phyloP scores from a whole-genome alignment of 2,113 vertebrate genomes.

The Lophura nycthemera region DNA sequence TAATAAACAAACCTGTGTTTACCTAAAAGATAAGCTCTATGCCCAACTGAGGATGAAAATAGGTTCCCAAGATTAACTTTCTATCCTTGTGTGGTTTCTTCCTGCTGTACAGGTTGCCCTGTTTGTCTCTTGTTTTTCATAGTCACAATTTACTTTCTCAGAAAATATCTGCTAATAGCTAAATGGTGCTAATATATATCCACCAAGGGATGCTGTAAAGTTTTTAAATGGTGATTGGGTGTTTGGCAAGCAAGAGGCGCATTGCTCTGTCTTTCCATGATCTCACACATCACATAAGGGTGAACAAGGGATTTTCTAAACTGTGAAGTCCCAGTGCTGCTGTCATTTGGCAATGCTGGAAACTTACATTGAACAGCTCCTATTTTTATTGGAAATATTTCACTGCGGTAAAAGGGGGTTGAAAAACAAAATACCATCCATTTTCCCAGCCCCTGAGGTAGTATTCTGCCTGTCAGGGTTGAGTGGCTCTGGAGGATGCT shows the following conservation, averaged over 20 bases:
- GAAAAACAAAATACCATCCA: conserved; percentile 39
- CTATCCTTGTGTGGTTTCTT: not conserved
- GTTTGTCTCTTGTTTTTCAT: conserved; percentile 11
- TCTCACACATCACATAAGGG: conserved; percentile 59
- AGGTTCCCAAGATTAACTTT: not conserved
- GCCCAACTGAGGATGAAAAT: not conserved
- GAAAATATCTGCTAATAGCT: conserved; percentile 51
- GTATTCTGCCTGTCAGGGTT: not conserved
- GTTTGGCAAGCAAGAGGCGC: conserved; percentile 57
- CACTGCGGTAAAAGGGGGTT: not conserved
- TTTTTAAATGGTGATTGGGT: conserved; percentile 52
- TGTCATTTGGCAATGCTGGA: conserved; percentile 32
- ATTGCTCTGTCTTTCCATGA: conserved; percentile 70
- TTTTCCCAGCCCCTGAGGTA: not conserved
- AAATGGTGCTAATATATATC: conserved; percentile 32
- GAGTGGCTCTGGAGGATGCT: not conserved
- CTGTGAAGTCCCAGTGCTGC: conserved; percentile 45
- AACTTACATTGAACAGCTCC: conserved; percentile 32
- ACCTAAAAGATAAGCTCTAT: not conserved
- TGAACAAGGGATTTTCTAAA: conserved; percentile 61
- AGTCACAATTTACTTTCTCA: conserved; percentile 14
- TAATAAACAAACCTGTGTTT: not conserved
- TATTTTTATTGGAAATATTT: conserved; percentile 66
- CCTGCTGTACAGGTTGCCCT: not conserved
- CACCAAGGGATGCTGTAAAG: conserved; percentile 50